phyloP scores from a whole-genome alignment of 2,797 vertebrate genomes.

The Acipenser transmontanus region DNA sequence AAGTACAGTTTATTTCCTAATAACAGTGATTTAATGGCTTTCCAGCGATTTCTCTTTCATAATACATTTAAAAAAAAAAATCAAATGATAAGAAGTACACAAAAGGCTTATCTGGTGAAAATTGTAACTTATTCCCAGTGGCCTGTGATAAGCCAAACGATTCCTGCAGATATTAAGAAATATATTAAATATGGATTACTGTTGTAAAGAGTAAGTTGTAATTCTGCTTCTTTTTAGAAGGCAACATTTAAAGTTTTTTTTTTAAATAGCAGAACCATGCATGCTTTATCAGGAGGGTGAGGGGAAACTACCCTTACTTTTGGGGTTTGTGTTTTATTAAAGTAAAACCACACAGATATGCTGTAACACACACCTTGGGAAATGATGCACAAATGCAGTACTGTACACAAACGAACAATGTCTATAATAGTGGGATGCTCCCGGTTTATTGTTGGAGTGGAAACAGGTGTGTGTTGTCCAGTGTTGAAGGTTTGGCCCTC shows the following conservation, averaged over 20 bases:
- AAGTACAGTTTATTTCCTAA: slow-evolving; percentile 1
- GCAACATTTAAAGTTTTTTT: slow-evolving; percentile 2
- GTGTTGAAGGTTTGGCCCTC: no score
- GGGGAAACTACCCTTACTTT: no score
- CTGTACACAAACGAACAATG: no score
- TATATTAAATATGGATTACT: slow-evolving; percentile 25
- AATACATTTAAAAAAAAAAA: slow-evolving; percentile 1
- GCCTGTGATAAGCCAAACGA: slow-evolving; percentile 11
- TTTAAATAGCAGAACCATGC: neutral
- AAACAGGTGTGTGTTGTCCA: no score
- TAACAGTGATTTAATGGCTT: slow-evolving; percentile 14
- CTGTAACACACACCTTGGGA: no score
- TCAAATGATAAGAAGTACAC: slow-evolving; percentile 15
- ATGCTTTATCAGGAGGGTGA: no score
- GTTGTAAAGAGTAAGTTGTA: slow-evolving; percentile 11
- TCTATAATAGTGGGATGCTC: no score
- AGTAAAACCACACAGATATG: no score
- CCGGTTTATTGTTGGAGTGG: no score
- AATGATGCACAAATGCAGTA: no score
- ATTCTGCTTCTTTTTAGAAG: slow-evolving; percentile 15
- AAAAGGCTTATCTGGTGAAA: slow-evolving; percentile 16
- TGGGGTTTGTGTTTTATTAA: no score
- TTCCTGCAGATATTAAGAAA: slow-evolving; percentile 15
- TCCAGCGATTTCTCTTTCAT: slow-evolving; percentile 12
- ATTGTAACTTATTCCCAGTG: slow-evolving; percentile 16